These are phyloP conservation scores for Helarctos malayanus DNA, from an alignment of 2,797 vertebrate species.

Conservation along the genomic window DNA sequence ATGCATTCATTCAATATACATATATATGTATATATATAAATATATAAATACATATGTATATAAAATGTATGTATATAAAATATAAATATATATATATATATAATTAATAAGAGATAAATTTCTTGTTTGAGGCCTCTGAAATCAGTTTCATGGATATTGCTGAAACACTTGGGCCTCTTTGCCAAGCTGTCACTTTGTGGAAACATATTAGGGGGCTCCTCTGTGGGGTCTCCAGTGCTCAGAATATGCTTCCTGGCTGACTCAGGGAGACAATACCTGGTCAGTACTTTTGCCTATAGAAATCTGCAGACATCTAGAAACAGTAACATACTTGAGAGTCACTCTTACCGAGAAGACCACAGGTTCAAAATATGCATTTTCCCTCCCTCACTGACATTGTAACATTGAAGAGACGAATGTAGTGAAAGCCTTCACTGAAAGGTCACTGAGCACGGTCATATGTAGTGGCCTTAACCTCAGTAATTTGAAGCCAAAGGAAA, in stretches of 20 bases:
- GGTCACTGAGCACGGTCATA: neutral
- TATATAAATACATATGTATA: neutral
- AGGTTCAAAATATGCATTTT: neutral
- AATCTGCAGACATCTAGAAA: neutral
- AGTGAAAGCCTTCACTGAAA: neutral
- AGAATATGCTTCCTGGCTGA: neutral
- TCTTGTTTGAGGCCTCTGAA: neutral
- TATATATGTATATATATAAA: neutral
- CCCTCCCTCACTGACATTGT: neutral
- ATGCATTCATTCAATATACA: neutral
- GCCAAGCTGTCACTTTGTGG: neutral
- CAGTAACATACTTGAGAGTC: neutral
- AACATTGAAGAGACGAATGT: neutral
- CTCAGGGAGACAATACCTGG: neutral
- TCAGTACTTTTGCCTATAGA: neutral
- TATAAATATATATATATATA: neutral
- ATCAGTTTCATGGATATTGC: neutral
- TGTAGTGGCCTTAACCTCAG: neutral
- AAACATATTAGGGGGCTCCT: neutral
- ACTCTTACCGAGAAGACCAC: neutral
- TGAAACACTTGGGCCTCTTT: neutral
- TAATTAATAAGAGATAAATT: neutral
- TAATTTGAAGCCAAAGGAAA: neutral
- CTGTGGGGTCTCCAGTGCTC: neutral
- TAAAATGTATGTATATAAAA: too few relatives aligned